Evolutionary conservation across 2,888 invertebrate species (phyloP), one percentile per base, ranked within the genome.

Genomic region (Caenorhabditis sp.): DNA sequence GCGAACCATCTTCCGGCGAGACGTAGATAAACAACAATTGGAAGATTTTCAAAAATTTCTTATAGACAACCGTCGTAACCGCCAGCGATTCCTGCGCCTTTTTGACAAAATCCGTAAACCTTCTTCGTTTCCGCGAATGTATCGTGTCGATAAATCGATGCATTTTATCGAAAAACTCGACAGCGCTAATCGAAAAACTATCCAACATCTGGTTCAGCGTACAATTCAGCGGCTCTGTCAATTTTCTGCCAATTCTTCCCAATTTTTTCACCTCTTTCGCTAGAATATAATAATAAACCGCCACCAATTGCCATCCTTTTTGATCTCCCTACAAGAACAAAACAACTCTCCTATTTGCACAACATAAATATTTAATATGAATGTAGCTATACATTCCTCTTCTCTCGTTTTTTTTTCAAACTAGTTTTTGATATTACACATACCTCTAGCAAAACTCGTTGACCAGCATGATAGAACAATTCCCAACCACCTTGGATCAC

Each of bases 41-140:
- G 86, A 95, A 97, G 63, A 96, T 93, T 6, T 93, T 93, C 83
- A 93, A 92, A 88, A 93, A 96, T 86, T 95, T 94, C 85, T 94
- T 93, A 88, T 94, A 97, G 63, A 96, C 92, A n/a, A 95, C 93
- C 82, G 93, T 93, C 0, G 96, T 94, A 1, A 97, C 95, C 59
- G 93, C 93, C 90, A 97, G 96, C 1, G 60, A 62, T 24, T 70
- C 68, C 50, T 77, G 71, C 21, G 59, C 21, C 17, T 66, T 62
- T 36, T 65, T 61, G 1, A 69, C 17, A 54, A 63, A 67, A 2
- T 71, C 71, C 19, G 53, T 21, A 60, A 51, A 71, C 1, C 72
- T 62, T 26, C 72, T 57, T 37, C 58, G 53, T 58, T 67, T 68
- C 23, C 65, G 49, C 17, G 72, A 68, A n/a, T 66, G 57, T 4